Percentiles rank a stretch among this genome's conserved stretches.
Evolutionary conservation across 2,888 invertebrate species (phyloP).

Genomic region (Tipula lateralis): DNA sequence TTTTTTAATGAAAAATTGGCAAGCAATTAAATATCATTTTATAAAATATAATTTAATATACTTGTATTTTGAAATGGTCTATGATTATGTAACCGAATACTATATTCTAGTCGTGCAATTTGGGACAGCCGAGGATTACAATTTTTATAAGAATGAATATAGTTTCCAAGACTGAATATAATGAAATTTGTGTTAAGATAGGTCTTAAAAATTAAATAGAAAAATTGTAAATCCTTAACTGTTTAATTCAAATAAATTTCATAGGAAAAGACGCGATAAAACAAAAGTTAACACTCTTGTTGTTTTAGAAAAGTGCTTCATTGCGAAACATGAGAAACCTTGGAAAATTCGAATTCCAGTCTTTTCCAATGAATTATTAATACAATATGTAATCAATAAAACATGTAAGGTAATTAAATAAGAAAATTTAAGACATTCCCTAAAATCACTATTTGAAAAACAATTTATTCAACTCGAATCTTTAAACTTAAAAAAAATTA

Average conservation of each 20-base stretch:
- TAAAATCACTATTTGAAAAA: slow-evolving; percentile 1
- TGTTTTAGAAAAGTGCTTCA: not conserved
- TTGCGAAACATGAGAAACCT: not conserved
- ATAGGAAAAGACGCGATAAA: not conserved
- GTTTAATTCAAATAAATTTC: not conserved
- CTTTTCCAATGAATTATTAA: not conserved
- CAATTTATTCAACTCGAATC: not conserved
- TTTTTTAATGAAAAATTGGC: not conserved
- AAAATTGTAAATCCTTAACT: slow-evolving; percentile 11
- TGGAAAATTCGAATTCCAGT: not conserved
- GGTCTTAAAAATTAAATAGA: not conserved
- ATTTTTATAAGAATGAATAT: not conserved
- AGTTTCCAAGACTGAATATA: too few species aligned
- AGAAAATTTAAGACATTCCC: not conserved
- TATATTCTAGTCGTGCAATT: not conserved
- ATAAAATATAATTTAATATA: not conserved
- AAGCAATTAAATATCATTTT: not conserved
- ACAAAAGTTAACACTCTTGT: not conserved
- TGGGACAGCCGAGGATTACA: not conserved
- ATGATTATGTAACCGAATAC: not conserved
- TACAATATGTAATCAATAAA: not conserved
- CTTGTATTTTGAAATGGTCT: not conserved
- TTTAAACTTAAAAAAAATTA: slow-evolving; percentile 21
- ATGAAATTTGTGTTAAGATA: not conserved
- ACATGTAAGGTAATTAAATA: slow-evolving; percentile 32